Conservation (phyloP, 2,797 vertebrate genomes). For the Phyllotis vaccarum region DNA sequence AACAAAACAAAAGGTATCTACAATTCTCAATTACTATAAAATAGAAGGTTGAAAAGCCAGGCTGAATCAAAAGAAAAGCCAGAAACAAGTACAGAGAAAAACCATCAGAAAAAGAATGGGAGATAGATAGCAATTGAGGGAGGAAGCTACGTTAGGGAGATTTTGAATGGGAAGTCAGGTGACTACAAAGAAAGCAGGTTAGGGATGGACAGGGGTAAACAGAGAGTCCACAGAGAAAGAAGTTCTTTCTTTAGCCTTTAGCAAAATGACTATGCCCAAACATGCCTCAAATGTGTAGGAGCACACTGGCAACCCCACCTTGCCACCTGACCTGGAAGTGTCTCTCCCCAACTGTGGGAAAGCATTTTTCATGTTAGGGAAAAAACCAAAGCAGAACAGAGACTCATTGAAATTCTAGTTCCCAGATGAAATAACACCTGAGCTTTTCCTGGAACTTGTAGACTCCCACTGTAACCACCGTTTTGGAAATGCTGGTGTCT, state of each 20-base stretch:
- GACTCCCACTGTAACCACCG: neutral
- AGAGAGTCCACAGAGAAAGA: neutral
- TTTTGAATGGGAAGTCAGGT: neutral
- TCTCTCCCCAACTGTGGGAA: neutral
- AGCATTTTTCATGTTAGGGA: constrained; percentile 14
- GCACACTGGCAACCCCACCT: neutral
- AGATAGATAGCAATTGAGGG: neutral
- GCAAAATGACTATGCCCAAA: constrained; percentile 3
- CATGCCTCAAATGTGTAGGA: neutral
- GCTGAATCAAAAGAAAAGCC: constrained; percentile 8
- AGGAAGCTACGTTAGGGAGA: neutral
- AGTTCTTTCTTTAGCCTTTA: neutral
- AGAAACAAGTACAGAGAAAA: constrained; percentile 37
- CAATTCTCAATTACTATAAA: constrained; percentile 38
- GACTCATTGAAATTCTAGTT: neutral
- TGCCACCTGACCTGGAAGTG: neutral
- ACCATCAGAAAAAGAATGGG: neutral
- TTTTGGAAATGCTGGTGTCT: constrained; percentile 11
- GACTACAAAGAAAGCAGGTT: constrained; percentile 18
- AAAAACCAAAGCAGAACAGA: neutral
- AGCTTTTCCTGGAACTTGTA: constrained; percentile 29
- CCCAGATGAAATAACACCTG: constrained; percentile 36
- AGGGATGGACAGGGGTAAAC: neutral
- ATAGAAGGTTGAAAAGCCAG: constrained; percentile 49
- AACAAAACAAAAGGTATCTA: neutral